These are phyloP conservation scores for Mesorhabditis spiculigera DNA, from an alignment of 2,888 invertebrate species.

Conservation along the genomic window DNA sequence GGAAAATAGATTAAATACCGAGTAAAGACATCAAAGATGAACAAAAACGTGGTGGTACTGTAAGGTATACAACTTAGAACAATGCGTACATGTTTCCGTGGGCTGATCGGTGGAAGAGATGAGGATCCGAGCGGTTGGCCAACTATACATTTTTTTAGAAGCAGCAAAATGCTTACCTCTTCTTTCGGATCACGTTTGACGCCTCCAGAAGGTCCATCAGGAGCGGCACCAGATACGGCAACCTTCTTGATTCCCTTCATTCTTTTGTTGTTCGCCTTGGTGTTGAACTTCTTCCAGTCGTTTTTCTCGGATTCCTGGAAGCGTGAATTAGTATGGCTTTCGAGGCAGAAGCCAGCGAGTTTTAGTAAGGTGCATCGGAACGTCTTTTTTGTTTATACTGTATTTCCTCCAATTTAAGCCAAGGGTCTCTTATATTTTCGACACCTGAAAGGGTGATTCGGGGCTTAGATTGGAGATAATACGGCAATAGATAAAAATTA, in stretches of 20 bases:
- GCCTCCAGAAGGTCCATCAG: constrained; percentile 36
- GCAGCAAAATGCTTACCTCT: constrained; percentile 8
- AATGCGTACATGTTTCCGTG: constrained; percentile 54
- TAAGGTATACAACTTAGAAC: constrained; percentile 25
- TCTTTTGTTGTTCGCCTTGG: constrained; percentile 68
- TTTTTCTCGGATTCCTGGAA: constrained; percentile 85
- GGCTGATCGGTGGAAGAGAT: constrained; percentile 35
- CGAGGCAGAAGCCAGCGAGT: no score
- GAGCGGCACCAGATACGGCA: constrained; percentile 41
- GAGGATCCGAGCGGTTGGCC: background rate
- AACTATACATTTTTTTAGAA: constrained; percentile 5
- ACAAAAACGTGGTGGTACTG: no score
- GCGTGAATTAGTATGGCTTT: background rate
- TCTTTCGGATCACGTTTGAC: constrained; percentile 10
- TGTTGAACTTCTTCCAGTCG: constrained; percentile 90
- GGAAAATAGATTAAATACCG: no score
- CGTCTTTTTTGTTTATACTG: no score
- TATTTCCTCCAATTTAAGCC: no score
- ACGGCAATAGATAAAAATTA: no score
- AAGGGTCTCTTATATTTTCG: no score
- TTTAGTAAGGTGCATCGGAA: no score
- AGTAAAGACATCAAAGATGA: no score
- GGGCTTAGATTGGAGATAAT: no score
- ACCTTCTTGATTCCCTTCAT: constrained; percentile 54
- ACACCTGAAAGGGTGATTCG: no score